phyloP scores from a whole-genome alignment of 1,140 invertebrate genomes.

The Drosophila obscura region DNA sequence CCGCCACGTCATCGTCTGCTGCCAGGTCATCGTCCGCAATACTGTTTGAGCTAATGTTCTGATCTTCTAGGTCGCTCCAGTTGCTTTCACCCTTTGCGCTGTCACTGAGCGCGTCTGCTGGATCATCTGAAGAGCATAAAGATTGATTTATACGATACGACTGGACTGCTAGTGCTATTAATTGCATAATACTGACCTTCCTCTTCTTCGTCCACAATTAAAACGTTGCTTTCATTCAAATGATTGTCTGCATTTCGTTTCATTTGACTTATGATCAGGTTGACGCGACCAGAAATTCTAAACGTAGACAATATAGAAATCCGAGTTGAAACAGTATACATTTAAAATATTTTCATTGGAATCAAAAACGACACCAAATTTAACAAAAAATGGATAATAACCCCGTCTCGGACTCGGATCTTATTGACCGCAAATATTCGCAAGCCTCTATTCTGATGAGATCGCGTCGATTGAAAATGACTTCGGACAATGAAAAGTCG shows the following conservation, averaged over 20 bases:
- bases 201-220: conserved; percentile 50
- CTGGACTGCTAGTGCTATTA: background rate
- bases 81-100: conserved; percentile 30
- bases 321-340: conserved; percentile 4
- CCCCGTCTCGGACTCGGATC: no score
- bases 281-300: conserved; percentile 62
- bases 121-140: conserved; percentile 26
- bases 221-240: conserved; percentile 46
- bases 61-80: conserved; percentile 67
- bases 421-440: no score
- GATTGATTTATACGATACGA: background rate
- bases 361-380: conserved; percentile 1
- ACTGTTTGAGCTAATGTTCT: conserved; percentile 20
- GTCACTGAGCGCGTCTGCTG: background rate
- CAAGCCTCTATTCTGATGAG: no score
- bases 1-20: conserved; percentile 55
- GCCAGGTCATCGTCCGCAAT: conserved; percentile 40
- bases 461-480: no score
- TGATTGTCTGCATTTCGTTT: conserved; percentile 52
- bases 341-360: conserved; percentile 1
- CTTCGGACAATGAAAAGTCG: no score
- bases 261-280: conserved; percentile 70
- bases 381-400: background rate
- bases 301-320: conserved; percentile 5
- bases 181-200: conserved; percentile 26